Percentiles rank a stretch among this genome's conserved stretches.
These are phyloP conservation scores for Leucania comma DNA, from an alignment of 2,888 invertebrate species.

Conservation along the genomic window DNA sequence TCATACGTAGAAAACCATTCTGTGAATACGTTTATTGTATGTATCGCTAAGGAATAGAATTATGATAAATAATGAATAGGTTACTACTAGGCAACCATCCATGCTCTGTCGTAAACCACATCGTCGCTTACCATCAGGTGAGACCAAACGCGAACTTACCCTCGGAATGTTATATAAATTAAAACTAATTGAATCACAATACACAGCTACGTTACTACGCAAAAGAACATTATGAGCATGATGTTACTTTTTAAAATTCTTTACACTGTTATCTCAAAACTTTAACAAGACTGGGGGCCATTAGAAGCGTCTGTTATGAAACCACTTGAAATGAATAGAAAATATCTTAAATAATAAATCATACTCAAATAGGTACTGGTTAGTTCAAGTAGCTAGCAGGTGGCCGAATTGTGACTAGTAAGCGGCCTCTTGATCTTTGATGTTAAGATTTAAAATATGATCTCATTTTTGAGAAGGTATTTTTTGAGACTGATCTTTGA, in stretches of 20 bases:
- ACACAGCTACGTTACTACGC: neutral
- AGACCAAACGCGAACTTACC: too few relatives aligned
- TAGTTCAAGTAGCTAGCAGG: slow-evolving; percentile 75
- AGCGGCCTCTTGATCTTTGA: slow-evolving; percentile 45
- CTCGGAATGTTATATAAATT: neutral
- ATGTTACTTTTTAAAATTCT: slow-evolving; percentile 47
- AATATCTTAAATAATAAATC: slow-evolving; percentile 79
- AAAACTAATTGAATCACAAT: neutral
- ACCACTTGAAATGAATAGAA: slow-evolving; percentile 78
- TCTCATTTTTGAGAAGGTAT: slow-evolving; percentile 21
- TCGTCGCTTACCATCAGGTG: too few relatives aligned
- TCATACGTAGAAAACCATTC: too few relatives aligned
- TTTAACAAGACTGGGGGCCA: slow-evolving; percentile 73
- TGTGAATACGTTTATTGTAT: too few relatives aligned
- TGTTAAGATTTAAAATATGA: slow-evolving; percentile 31
- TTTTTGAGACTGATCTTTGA: slow-evolving; percentile 2
- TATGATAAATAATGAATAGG: too few relatives aligned
- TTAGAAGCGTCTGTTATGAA: slow-evolving; percentile 74
- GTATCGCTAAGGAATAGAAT: too few relatives aligned
- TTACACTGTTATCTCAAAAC: slow-evolving; percentile 57
- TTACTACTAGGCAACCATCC: too few relatives aligned
- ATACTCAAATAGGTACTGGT: slow-evolving; percentile 80
- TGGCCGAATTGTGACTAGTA: slow-evolving; percentile 63
- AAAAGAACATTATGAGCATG: slow-evolving; percentile 31
- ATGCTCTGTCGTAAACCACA: too few relatives aligned